These are phyloP conservation scores for Heterotilapia buettikoferi DNA, from an alignment of 2,113 vertebrate species.

Conservation along the genomic window DNA sequence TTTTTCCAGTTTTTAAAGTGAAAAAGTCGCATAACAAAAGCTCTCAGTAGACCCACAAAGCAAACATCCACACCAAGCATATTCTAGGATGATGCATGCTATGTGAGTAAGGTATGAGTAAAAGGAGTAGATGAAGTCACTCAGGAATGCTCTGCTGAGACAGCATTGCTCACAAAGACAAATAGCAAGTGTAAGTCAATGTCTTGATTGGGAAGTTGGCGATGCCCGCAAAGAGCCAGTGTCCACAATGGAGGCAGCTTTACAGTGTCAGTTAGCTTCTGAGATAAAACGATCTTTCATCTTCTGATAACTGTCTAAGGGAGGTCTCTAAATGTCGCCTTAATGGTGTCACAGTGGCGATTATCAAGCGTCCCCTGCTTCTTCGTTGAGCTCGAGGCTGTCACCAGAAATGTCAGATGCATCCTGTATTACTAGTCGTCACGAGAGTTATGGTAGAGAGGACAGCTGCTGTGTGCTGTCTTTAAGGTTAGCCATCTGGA, in stretches of 20 bases:
- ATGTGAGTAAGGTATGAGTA: slow-evolving; percentile 21
- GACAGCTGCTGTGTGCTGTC: slow-evolving; percentile 39
- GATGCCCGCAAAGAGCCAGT: not conserved
- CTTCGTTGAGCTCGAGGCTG: slow-evolving; percentile 40
- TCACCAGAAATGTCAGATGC: slow-evolving; percentile 63
- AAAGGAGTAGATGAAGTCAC: not conserved
- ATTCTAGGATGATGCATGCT: not conserved
- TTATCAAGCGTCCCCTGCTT: slow-evolving; percentile 47
- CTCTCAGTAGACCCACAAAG: not conserved
- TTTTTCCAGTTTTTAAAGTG: not conserved
- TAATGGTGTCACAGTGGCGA: slow-evolving; percentile 69
- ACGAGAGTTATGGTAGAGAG: slow-evolving; percentile 1
- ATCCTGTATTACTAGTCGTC: slow-evolving; percentile 43
- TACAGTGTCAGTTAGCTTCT: not conserved
- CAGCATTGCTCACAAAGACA: not conserved
- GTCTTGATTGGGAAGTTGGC: not conserved
- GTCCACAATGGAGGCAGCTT: not conserved
- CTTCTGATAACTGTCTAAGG: slow-evolving; percentile 56
- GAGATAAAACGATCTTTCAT: slow-evolving; percentile 44
- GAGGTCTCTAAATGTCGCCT: slow-evolving; percentile 57
- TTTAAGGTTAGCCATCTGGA: slow-evolving; percentile 61
- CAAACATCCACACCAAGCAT: not conserved
- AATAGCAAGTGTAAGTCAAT: not conserved
- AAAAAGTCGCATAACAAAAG: slow-evolving; percentile 4
- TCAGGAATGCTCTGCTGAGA: not conserved